phyloP scores from a whole-genome alignment of 2,888 invertebrate species.

The Ethmia dodecea region DNA sequence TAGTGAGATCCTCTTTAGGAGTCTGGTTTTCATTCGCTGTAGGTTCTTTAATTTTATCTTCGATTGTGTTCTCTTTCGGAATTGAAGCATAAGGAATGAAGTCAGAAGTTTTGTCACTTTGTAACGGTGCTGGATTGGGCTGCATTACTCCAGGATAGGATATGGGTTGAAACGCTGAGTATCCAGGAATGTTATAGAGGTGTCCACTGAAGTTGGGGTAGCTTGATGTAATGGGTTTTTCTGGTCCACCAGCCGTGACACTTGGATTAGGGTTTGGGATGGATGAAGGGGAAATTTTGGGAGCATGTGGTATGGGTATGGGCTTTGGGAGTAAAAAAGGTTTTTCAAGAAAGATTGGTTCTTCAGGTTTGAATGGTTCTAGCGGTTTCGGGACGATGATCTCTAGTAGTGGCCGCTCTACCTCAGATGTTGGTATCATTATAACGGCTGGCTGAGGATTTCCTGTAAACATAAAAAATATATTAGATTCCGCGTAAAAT shows the following conservation, averaged over 20 bases:
- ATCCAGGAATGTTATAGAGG: constrained; percentile 63
- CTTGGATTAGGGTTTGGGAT: constrained; percentile 69
- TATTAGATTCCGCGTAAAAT: no score
- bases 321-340: constrained; percentile 41
- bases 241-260: constrained; percentile 48
- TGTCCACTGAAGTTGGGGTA: constrained; percentile 58
- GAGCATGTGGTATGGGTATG: constrained; percentile 54
- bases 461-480: no score
- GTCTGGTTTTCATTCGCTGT: constrained; percentile 21
- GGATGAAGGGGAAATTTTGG: constrained; percentile 69
- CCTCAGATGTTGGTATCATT: no score
- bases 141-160: constrained; percentile 42
- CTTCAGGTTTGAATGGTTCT: constrained; percentile 43
- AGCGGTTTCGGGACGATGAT: constrained; percentile 32
- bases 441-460: no score
- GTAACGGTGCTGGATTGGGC: constrained; percentile 26
- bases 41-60: constrained; percentile 24
- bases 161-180: constrained; percentile 66
- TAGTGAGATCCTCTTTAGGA: constrained; percentile 21
- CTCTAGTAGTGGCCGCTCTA: no score
- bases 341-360: constrained; percentile 42
- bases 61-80: constrained; percentile 25
- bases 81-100: constrained; percentile 27
- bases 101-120: constrained; percentile 33
- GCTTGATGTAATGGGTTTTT: constrained; percentile 45